Evolutionary conservation across 2,888 invertebrate genomes (phyloP).

Genomic region (Mesopsocus fuscifrons): DNA sequence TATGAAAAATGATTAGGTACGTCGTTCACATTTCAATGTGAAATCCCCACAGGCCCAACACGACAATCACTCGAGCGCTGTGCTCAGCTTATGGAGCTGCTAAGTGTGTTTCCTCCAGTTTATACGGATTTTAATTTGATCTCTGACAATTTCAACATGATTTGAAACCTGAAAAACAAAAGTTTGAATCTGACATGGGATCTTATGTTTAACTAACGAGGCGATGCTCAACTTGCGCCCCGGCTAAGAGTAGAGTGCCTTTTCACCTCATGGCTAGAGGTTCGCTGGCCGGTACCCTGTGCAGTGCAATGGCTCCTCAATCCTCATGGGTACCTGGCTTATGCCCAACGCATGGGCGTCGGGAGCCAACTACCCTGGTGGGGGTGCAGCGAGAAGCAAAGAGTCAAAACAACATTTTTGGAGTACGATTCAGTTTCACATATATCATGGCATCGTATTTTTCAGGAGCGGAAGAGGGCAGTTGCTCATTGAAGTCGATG

Average conservation of each 20-base stretch:
- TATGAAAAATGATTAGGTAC: slow-evolving; percentile 10
- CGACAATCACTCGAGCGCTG: no score
- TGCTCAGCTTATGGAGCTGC: neutral
- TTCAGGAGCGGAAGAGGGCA: no score
- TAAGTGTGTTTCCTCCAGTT: neutral
- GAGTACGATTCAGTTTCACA: no score
- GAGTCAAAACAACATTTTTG: no score
- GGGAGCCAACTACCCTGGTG: no score
- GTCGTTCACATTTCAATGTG: neutral
- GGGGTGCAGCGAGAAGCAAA: no score
- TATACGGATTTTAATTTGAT: neutral
- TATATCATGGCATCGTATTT: no score
- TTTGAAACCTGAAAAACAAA: neutral
- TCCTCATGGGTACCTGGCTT: neutral
- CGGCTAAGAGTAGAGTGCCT: no score
- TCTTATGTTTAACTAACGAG: neutral
- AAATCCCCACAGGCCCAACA: neutral
- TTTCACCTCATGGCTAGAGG: no score
- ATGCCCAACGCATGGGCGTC: neutral
- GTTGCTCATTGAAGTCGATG: no score
- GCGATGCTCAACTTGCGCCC: no score
- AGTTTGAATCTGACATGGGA: neutral
- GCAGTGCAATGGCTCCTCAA: neutral
- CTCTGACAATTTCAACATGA: neutral
- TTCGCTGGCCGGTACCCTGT: no score